A percentile compares a stretch with the other conserved stretches of the same genome.
Evolutionary conservation across 2,797 vertebrate genomes (phyloP).

Genomic region (Octomys mimax): DNA sequence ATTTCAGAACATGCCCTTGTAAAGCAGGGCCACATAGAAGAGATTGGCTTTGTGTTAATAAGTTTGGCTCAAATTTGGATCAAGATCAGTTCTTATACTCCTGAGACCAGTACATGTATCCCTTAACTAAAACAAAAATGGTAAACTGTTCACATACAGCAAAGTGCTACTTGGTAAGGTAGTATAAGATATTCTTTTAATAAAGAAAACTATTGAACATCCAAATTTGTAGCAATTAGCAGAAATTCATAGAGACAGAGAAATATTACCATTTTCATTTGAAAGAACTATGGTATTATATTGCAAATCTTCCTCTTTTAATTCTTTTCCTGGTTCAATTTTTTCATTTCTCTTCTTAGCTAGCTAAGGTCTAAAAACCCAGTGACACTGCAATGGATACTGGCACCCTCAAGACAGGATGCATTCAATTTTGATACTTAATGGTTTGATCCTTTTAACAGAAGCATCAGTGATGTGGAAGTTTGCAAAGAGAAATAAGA

Average conservation of each 20-base stretch:
- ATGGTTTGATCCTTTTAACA: slow-evolving; percentile 38
- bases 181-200: not conserved
- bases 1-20: slow-evolving; percentile 71
- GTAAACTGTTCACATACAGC: slow-evolving; percentile 3
- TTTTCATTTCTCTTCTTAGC: slow-evolving; percentile 11
- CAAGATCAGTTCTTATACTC: slow-evolving; percentile 1
- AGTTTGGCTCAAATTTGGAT: slow-evolving; percentile 57
- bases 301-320: not conserved
- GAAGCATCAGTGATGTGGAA: not conserved
- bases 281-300: not conserved
- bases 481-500: not conserved
- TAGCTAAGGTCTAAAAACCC: slow-evolving; percentile 49
- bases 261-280: slow-evolving; percentile 1
- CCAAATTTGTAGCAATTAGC: not conserved
- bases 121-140: slow-evolving; percentile 38
- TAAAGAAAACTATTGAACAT: slow-evolving; percentile 35
- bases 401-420: not conserved
- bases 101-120: not conserved
- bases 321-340: not conserved
- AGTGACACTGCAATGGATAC: not conserved
- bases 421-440: slow-evolving; percentile 36
- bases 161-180: not conserved
- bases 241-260: slow-evolving; percentile 55
- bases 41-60: slow-evolving; percentile 57
- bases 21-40: slow-evolving; percentile 60